These are phyloP conservation scores for Diadromus collaris DNA, from an alignment of 2,888 invertebrate species.

Conservation along the genomic window DNA sequence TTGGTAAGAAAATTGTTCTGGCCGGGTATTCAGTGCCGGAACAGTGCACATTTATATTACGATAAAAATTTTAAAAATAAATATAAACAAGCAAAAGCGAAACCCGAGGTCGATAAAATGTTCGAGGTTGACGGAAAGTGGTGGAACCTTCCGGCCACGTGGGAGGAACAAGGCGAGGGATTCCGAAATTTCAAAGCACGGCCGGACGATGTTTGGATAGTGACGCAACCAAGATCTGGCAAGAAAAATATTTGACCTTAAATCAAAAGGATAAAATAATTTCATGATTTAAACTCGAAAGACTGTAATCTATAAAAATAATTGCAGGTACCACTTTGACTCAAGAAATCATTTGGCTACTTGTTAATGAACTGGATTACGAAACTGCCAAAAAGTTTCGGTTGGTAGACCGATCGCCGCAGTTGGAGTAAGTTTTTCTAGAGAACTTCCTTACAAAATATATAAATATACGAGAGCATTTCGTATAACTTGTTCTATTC, in stretches of 20 bases:
- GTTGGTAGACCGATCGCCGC: slow-evolving; percentile 21
- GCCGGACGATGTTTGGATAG: slow-evolving; percentile 86
- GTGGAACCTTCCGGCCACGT: slow-evolving; percentile 86
- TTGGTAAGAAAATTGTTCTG: too few relatives aligned
- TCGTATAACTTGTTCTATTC: neutral
- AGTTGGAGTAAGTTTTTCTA: slow-evolving; percentile 37
- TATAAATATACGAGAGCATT: neutral
- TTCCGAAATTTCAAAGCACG: slow-evolving; percentile 86
- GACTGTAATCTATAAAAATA: slow-evolving; percentile 14
- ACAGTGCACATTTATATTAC: too few relatives aligned
- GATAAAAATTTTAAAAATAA: slow-evolving; percentile 32
- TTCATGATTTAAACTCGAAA: neutral
- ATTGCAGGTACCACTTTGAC: slow-evolving; percentile 80
- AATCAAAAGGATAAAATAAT: slow-evolving; percentile 14
- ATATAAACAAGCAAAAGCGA: neutral
- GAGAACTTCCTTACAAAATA: neutral
- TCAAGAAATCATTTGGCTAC: slow-evolving; percentile 89
- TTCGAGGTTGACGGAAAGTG: slow-evolving; percentile 84
- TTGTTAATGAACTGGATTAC: slow-evolving; percentile 87
- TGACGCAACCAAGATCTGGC: slow-evolving; percentile 87
- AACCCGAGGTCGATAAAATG: slow-evolving; percentile 17
- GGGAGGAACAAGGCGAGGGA: slow-evolving; percentile 82
- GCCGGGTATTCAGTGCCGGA: too few relatives aligned
- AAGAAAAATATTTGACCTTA: neutral
- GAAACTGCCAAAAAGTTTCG: slow-evolving; percentile 80